These are phyloP conservation scores for Dasypolia templi DNA, from an alignment of 2,888 invertebrate genomes.

Conservation along the genomic window DNA sequence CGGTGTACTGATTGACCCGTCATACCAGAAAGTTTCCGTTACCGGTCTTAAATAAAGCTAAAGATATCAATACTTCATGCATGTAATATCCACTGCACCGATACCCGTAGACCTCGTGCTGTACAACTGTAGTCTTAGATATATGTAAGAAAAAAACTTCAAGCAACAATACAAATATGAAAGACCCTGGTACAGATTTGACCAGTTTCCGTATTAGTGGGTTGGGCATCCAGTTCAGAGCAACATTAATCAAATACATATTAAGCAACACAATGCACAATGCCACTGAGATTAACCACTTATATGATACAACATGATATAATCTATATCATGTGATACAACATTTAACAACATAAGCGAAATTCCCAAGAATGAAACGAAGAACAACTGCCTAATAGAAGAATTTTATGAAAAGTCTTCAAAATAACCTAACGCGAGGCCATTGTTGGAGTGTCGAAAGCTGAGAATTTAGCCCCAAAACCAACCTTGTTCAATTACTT, in stretches of 20 bases:
- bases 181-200: neutral
- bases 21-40: neutral
- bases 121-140: neutral
- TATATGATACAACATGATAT: conserved; percentile 16
- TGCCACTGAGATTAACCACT: conserved; percentile 25
- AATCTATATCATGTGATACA: too few species aligned
- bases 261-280: conserved; percentile 52
- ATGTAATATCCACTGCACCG: neutral
- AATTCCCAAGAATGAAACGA: neutral
- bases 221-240: conserved; percentile 16
- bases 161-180: neutral
- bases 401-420: neutral
- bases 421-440: neutral
- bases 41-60: neutral
- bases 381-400: neutral
- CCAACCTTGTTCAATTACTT: too few species aligned
- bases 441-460: too few species aligned
- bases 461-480: too few species aligned
- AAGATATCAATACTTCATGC: neutral
- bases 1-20: too few species aligned
- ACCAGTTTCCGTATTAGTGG: conserved; percentile 20
- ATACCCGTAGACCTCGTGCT: too few species aligned
- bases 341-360: neutral
- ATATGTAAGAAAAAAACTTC: neutral
- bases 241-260: conserved; percentile 41